Evolutionary conservation across 2,888 invertebrate species (phyloP), one percentile per base, ranked within the genome.

Genomic region (Megastigmus dorsalis): DNA sequence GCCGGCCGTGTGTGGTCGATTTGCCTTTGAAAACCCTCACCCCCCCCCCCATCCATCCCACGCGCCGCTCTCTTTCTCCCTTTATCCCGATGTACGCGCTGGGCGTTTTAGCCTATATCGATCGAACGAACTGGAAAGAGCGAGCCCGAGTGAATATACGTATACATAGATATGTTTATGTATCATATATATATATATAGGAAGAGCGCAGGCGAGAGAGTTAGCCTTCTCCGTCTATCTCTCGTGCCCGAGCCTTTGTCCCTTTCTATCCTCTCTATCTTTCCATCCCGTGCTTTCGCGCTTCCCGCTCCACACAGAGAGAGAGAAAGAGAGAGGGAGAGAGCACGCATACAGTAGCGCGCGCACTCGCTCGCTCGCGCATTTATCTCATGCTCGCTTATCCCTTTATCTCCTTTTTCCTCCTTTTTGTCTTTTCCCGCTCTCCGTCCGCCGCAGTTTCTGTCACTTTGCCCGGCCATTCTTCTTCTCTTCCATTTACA

Each of bases 81-180:
- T 55, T 55, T 33, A 18, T 36, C 55, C 55, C 55, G 18, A 20
- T 15, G 30, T n/a, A 6, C 28, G 62, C 48, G 18, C 33, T 20
- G 65, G 50, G 65, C 50, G 50, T 50, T 50, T 50, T 45, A 20
- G 23, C 36, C 50, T 63, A n/a, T n/a, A 63, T 63, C 50, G 63
- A 63, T 63, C 63, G 33, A 59, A 57, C 15, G 7, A 15, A 28
- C 2, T 15, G 23, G 7, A 33, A 33, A 33, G 33, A 41, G 41
- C 10, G 41, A 41, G n/a, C 10, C 13, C 10, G 43, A 15, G 15
- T 5, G 5, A 20, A 38, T 7, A 57, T 23, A 30, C 2, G 23
- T 23, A 38, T 55, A 55, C 20, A 36, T n/a, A n/a, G n/a, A n/a
- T 2, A 4, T 36, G 18, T 18, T 13, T 23, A 23, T 57, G 23